A percentile compares a stretch with the other conserved stretches of the same genome.
phyloP scores from a whole-genome alignment of 2,797 vertebrate species.

The Sciurus vulgaris region DNA sequence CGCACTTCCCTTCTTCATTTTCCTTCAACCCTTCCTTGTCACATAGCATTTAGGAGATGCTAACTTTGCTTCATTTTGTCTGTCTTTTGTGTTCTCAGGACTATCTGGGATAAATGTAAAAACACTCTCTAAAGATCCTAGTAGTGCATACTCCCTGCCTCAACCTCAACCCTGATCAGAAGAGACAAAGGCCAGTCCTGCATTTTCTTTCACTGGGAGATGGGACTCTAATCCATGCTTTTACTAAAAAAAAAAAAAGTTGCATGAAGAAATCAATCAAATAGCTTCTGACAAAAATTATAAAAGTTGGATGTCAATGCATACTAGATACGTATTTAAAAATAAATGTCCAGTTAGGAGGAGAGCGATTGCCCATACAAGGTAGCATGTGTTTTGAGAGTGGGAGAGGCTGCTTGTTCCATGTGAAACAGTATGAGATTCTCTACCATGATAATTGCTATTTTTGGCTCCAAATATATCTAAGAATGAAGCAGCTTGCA shows the following conservation, averaged over 20 bases:
- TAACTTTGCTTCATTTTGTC: not conserved
- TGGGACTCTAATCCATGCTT: not conserved
- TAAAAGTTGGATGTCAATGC: not conserved
- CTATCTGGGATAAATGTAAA: not conserved
- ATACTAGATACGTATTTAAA: slow-evolving; percentile 3
- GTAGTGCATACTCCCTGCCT: not conserved
- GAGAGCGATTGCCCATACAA: not conserved
- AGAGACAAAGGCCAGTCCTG: not conserved
- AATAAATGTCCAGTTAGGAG: not conserved
- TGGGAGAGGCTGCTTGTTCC: not conserved
- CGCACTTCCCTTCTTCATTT: not conserved
- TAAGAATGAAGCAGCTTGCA: not conserved
- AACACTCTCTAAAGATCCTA: not conserved
- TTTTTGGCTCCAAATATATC: slow-evolving; percentile 5
- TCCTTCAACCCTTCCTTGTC: not conserved
- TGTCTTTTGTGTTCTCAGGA: not conserved
- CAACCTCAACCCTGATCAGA: not conserved
- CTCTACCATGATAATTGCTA: not conserved
- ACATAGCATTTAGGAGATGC: not conserved
- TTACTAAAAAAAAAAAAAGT: not conserved
- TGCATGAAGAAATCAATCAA: not conserved
- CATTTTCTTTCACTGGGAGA: not conserved
- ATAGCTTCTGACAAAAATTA: not conserved
- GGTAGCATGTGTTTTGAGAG: not conserved
- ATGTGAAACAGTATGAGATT: not conserved